Base-by-base conservation (phyloP, 2,797 vertebrate genomes). In the Podarcis lilfordi region DNA sequence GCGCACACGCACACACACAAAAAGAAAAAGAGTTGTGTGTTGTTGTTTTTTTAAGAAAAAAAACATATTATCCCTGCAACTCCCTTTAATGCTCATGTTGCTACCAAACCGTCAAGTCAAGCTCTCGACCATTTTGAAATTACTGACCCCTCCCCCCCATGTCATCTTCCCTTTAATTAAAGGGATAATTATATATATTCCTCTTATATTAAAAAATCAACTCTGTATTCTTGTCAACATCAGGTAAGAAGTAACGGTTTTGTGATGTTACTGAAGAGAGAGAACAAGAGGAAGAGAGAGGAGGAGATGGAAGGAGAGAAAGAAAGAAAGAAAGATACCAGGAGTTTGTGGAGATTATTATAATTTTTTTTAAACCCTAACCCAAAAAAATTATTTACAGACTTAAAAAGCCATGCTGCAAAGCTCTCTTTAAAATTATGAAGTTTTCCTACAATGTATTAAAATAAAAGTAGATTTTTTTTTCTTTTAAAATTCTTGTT, bases 391-490 rank as follows among this genome's bases (percentile, higher is more conserved):
- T 98, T 98, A 98, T 99, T 98, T 99, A 99, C 98, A 99, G 98
- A 98, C 97, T 97, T 98, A 98, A 98, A 98, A 99, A 96, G 97
- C 98, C 98, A 98, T 98, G 98, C 98, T 98, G 98, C 97, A 98
- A 98, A 96, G 96, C 96, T 97, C 97, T 98, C 97, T 97, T 97
- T 98, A 98, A 98, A 98, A 99, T 98, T 98, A 98, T 98, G 98
- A 98, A 98, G 97, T 97, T 98, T 97, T 98, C 98, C 98, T 98
- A 99, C 97, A 98, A 98, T 98, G 98, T 99, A 99, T 98, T 99
- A 99, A 99, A 99, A 99, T 99, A 99, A 99, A 98, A 98, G 97
- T 98, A 98, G 97, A 98, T 98, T 98, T 97, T 98, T 98, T 98
- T 98, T 97, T 98, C 98, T 98, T 94, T 81, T 75, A 81, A 89